Conservation (phyloP, 2,113 vertebrate species). For the rabbit (Oryctolagus cuniculus) region mOryCun1.1 NC_091433.1:33868501-33869000, state of each 20-base stretch:
- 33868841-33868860: too few species aligned
- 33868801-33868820: too few species aligned
- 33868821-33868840: too few species aligned
- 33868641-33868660: neutral
- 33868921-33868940: too few species aligned
- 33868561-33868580: constrained; percentile 1
- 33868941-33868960: too few species aligned
- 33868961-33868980: too few species aligned
- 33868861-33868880: too few species aligned
- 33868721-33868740: constrained; percentile 28
- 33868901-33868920: too few species aligned
- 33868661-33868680: neutral
- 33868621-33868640: neutral
- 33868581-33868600: neutral
- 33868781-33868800: neutral
- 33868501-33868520: neutral
- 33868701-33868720: neutral
- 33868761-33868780: neutral
- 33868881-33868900: too few species aligned
- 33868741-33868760: neutral
- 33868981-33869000: too few species aligned
- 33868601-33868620: neutral
- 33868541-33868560: constrained; percentile 17
- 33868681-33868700: neutral
- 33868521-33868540: neutral